Conservation (phyloP, 2,113 vertebrate genomes). For the Pheucticus melanocephalus region DNA sequence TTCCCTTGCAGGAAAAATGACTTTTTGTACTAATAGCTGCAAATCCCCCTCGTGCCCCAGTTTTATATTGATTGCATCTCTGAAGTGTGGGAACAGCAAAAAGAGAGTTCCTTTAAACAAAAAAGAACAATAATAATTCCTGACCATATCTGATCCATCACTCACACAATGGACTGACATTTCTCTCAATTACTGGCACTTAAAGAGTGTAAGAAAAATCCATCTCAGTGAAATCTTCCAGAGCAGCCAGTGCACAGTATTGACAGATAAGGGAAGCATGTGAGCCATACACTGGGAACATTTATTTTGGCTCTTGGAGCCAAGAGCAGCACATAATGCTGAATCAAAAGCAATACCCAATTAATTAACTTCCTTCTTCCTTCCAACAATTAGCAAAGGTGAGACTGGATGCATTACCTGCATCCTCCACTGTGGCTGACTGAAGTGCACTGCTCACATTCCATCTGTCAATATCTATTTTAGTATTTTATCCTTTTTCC, state of each 20-base stretch:
- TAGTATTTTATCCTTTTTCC: neutral
- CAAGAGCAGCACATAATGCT: neutral
- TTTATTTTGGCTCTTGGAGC: neutral
- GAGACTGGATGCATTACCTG: neutral
- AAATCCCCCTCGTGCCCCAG: neutral
- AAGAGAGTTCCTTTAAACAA: neutral
- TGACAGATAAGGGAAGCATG: neutral
- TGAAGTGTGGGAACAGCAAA: constrained; percentile 30
- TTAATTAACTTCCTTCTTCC: neutral
- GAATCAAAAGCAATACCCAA: neutral
- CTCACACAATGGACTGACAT: neutral
- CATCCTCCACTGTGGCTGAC: neutral
- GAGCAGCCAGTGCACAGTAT: neutral
- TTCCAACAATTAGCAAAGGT: neutral
- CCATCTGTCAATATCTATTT: neutral
- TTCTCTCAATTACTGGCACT: neutral
- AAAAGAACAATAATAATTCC: neutral
- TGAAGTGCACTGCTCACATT: neutral
- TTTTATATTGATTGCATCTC: neutral
- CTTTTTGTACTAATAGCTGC: constrained; percentile 28
- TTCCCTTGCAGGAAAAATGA: constrained; percentile 39
- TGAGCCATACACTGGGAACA: neutral
- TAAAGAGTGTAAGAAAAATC: neutral
- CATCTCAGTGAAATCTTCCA: neutral
- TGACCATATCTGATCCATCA: neutral